Conservation (phyloP, 2,797 vertebrate genomes). For the Avahi laniger region DNA sequence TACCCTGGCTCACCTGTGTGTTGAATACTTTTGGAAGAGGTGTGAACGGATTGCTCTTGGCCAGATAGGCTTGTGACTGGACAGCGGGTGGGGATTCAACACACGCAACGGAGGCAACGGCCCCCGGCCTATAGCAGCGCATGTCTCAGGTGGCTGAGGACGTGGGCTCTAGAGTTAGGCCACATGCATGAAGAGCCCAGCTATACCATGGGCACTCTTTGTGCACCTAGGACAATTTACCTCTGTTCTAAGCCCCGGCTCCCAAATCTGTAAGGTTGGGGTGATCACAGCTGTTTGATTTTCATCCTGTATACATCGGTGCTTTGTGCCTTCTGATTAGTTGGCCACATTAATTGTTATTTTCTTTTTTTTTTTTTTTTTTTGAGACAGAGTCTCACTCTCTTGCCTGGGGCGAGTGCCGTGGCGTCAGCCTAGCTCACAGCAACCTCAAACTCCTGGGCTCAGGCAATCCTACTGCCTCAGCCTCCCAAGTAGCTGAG, state of each 20-base stretch:
- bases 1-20: background rate
- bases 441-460: no score
- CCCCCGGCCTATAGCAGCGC: background rate
- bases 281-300: background rate
- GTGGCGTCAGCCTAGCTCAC: no score
- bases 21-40: conserved; percentile 19
- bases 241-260: background rate
- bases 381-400: no score
- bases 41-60: background rate
- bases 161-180: background rate
- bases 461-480: no score
- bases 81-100: background rate
- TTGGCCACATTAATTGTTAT: conserved; percentile 13
- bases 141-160: background rate
- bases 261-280: background rate
- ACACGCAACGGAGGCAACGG: background rate
- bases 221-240: background rate
- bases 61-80: background rate
- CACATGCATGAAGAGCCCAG: background rate
- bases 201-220: background rate
- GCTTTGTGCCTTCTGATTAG: background rate
- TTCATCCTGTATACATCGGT: background rate
- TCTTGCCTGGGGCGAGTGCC: no score
- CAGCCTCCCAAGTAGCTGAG: no score
- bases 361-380: no score